phyloP scores from a whole-genome alignment of 1,140 invertebrate genomes.

The Drosophila chauvacae region DNA sequence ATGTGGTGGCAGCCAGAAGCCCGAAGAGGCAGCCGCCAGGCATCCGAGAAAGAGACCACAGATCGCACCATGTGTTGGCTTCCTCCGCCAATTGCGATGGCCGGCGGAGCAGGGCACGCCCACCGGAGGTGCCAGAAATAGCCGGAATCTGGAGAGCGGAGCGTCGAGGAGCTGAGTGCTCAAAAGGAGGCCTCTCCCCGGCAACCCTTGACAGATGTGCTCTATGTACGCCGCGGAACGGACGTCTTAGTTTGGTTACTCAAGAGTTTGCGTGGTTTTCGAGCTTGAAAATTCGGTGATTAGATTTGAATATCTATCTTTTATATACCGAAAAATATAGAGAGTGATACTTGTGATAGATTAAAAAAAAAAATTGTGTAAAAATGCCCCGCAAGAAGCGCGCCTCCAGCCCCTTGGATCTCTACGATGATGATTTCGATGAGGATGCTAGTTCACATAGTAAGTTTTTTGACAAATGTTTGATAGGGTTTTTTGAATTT shows the following conservation, averaged over 20 bases:
- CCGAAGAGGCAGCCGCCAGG: neutral
- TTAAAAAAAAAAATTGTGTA: neutral
- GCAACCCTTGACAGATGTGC: slow-evolving; percentile 49
- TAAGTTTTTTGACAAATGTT: slow-evolving; percentile 12
- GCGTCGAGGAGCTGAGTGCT: slow-evolving; percentile 31
- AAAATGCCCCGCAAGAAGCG: slow-evolving; percentile 82
- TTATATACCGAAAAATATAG: neutral
- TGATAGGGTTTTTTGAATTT: neutral
- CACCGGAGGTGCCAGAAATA: slow-evolving; percentile 73
- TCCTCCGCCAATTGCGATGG: slow-evolving; percentile 67
- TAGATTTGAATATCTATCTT: neutral
- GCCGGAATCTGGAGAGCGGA: slow-evolving; percentile 30
- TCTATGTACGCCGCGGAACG: slow-evolving; percentile 42
- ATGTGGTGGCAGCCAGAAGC: slow-evolving; percentile 51
- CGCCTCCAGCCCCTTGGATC: slow-evolving; percentile 67
- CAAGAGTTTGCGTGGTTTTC: neutral
- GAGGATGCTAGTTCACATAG: slow-evolving; percentile 80
- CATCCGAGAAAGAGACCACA: slow-evolving; percentile 39
- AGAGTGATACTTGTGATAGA: slow-evolving; percentile 21
- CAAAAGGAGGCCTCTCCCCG: slow-evolving; percentile 59
- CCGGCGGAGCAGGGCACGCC: slow-evolving; percentile 50
- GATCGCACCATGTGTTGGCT: slow-evolving; percentile 74
- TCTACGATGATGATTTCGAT: slow-evolving; percentile 81
- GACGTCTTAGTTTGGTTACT: slow-evolving; percentile 25
- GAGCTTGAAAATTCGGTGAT: neutral